Conservation (phyloP, 2,888 invertebrate species). For the Athripsodes cinereus region DNA sequence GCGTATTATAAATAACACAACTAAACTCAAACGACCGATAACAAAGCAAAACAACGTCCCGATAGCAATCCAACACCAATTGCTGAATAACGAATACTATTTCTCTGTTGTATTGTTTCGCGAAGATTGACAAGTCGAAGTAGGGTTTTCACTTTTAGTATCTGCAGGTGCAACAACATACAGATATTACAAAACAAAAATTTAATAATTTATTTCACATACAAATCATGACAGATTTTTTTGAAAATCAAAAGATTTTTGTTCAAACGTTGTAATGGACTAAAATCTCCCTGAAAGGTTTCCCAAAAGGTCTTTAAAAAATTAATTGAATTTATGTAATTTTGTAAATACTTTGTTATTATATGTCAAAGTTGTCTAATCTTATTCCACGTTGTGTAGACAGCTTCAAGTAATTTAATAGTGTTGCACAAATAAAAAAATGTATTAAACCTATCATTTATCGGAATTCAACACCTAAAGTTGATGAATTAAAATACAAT, state of each 20-base stretch:
- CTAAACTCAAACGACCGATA: neutral
- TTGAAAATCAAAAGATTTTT: too few relatives aligned
- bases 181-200: neutral
- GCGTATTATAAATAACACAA: neutral
- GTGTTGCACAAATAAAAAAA: too few relatives aligned
- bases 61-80: neutral
- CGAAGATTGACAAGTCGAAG: constrained; percentile 21
- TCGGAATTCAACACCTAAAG: too few relatives aligned
- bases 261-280: too few relatives aligned
- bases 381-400: neutral
- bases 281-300: too few relatives aligned
- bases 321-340: too few relatives aligned
- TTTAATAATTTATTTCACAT: too few relatives aligned
- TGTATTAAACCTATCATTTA: too few relatives aligned
- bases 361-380: neutral
- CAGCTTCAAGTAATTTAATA: neutral
- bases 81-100: neutral
- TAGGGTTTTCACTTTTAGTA: constrained; percentile 24
- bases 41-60: neutral
- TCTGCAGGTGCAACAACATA: neutral
- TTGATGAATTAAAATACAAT: too few relatives aligned
- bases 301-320: too few relatives aligned
- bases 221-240: too few relatives aligned
- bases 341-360: neutral
- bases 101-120: constrained; percentile 14